Percentiles rank a stretch among this genome's conserved stretches.
Evolutionary conservation across 2,888 invertebrate genomes (phyloP).

Genomic region (Xanthorhoe spadicearia): DNA sequence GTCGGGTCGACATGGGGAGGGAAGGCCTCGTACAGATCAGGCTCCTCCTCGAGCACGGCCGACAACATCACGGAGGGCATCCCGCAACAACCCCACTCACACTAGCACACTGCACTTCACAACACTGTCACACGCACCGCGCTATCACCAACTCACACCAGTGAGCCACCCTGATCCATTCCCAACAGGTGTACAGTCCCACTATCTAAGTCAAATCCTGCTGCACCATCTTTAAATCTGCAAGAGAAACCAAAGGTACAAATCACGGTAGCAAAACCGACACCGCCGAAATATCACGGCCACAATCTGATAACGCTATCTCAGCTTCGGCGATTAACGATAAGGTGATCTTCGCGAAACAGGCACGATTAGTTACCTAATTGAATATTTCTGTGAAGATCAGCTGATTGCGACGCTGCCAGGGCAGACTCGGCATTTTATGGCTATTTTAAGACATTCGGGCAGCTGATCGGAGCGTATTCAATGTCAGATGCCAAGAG

Average conservation of each 20-base stretch:
- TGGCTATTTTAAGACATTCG: conserved; percentile 81
- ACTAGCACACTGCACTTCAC: conserved; percentile 78
- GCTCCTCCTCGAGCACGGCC: conserved; percentile 89
- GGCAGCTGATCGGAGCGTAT: conserved; percentile 77
- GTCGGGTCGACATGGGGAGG: conserved; percentile 92
- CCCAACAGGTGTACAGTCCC: conserved; percentile 53
- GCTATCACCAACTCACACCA: conserved; percentile 70
- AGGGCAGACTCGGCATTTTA: conserved; percentile 81
- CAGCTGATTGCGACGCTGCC: conserved; percentile 82
- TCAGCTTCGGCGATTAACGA: conserved; percentile 60
- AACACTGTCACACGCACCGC: conserved; percentile 57
- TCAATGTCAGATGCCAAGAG: conserved; percentile 78
- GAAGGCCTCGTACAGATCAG: conserved; percentile 91
- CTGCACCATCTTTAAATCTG: conserved; percentile 85
- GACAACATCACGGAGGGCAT: conserved; percentile 89
- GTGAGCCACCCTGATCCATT: conserved; percentile 73
- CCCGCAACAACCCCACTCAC: conserved; percentile 70
- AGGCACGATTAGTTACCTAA: conserved; percentile 69
- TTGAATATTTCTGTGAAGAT: conserved; percentile 76
- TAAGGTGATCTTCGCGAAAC: conserved; percentile 58
- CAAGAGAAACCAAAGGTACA: conserved; percentile 61
- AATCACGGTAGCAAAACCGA: conserved; percentile 61
- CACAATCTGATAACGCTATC: conserved; percentile 66
- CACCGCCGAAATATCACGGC: conserved; percentile 55
- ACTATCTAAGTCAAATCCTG: conserved; percentile 83